Evolutionary conservation across 2,113 vertebrate species (phyloP), one percentile per base, ranked within the genome.

Genomic region (Myotis davidii): DNA sequence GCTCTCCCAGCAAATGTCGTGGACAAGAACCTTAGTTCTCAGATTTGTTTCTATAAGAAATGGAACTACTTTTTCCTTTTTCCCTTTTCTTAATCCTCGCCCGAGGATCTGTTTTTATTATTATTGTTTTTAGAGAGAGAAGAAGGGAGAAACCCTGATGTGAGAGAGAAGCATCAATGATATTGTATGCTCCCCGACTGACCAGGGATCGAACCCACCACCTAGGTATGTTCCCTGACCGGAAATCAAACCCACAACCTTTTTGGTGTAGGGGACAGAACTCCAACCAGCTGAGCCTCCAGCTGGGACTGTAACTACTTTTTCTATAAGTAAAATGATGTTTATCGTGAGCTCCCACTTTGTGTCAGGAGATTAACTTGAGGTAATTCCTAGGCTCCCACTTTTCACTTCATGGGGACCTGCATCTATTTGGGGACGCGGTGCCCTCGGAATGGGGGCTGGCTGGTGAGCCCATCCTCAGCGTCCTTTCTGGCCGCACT

Each of bases 401-500:
- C 20, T 54, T 90, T 70, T 69, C 21, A 39, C 23, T 77, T 50
- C 42, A 23, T 25, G 20, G 32, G 65, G 45, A 5, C 52, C 50
- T 65, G 34, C 9, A 42, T 82, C 34, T 29, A 50, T 56, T 50
- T 50, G 27, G 34, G 37, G 21, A 76, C 14, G 10, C 12, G 1
- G 32, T 34, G 3, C 29, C 54, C 7, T 37, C 25, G 27, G 34
- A 50, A 4, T 17, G 23, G 13, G 42, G 7, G 2, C 5, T 10
- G 4, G 29, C 16, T 0, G 0, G 14, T 1, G 10, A 11, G 21
- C 14, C 23, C 3, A 20, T 32, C 32, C 65, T 48, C 0, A 0
- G 65, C 4, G 42, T 34, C 32, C 8, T 39, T 29, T 76, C 42
- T 11, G 21, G 6, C 45, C 29, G 10, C 29, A 3, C 7, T 11